These are phyloP conservation scores for Xestia xanthographa DNA, from an alignment of 2,888 invertebrate genomes.

Conservation along the genomic window DNA sequence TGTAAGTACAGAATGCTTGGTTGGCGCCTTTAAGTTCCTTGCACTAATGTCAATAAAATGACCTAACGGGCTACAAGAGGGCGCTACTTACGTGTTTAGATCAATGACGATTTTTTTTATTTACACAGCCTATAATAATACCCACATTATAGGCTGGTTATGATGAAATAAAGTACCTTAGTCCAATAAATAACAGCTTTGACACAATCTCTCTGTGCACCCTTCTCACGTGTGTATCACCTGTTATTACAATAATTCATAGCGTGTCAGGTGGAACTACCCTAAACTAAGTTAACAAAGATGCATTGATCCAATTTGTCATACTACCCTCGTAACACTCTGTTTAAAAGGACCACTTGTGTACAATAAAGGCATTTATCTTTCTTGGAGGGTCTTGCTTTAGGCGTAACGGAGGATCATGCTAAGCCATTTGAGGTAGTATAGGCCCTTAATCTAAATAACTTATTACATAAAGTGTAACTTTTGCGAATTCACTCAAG, in stretches of 20 bases:
- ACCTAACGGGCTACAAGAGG: too few species aligned
- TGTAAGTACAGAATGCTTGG: too few species aligned
- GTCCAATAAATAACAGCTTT: not conserved
- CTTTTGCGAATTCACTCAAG: too few species aligned
- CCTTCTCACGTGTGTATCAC: not conserved
- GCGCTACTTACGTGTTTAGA: too few species aligned
- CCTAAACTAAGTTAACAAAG: constrained; percentile 23
- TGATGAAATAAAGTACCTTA: not conserved
- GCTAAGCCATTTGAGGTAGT: too few species aligned
- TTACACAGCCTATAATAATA: too few species aligned
- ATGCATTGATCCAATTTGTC: constrained; percentile 41
- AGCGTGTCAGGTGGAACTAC: constrained; percentile 7
- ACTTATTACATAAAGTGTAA: too few species aligned
- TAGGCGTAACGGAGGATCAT: too few species aligned
- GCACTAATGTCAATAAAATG: too few species aligned
- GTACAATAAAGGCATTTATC: not conserved
- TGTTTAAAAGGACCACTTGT: not conserved
- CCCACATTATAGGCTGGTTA: not conserved
- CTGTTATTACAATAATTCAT: constrained; percentile 25
- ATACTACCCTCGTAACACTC: constrained; percentile 20
- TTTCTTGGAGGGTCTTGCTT: not conserved
- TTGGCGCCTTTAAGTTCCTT: too few species aligned
- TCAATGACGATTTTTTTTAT: too few species aligned
- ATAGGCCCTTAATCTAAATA: too few species aligned
- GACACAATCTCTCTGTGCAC: not conserved